Conservation (phyloP, 1,140 invertebrate genomes). For the Hetaerina americana region DNA sequence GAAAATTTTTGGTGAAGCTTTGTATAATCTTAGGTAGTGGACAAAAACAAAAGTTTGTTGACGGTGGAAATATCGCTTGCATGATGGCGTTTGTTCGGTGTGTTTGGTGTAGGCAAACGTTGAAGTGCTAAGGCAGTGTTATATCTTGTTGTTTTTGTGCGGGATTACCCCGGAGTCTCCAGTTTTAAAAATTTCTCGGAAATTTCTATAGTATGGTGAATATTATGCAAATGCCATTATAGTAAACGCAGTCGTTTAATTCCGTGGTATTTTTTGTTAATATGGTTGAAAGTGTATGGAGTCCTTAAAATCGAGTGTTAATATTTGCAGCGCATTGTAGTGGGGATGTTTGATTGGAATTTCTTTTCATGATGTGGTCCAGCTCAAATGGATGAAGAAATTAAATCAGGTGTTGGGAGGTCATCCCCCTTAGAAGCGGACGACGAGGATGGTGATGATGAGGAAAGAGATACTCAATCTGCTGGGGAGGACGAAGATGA, state of each 20-base stretch:
- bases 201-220: not conserved
- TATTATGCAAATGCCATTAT: not conserved
- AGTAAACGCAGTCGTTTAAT: too few species aligned
- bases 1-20: too few species aligned
- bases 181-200: not conserved
- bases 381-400: not conserved
- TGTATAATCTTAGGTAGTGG: too few species aligned
- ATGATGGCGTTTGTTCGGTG: not conserved
- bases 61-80: not conserved
- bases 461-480: slow-evolving; percentile 28
- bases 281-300: too few species aligned
- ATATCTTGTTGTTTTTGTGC: not conserved
- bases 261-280: too few species aligned
- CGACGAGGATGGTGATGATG: slow-evolving; percentile 35
- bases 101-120: not conserved
- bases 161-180: not conserved
- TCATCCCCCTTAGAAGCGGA: slow-evolving; percentile 17
- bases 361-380: not conserved
- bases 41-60: not conserved
- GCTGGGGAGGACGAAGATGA: slow-evolving; percentile 34
- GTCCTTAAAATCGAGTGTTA: too few species aligned
- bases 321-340: too few species aligned
- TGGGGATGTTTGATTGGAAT: not conserved
- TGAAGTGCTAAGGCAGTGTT: too few species aligned
- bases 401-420: slow-evolving; percentile 1